Evolutionary conservation across 2,888 invertebrate species (phyloP).

Genomic region (Baccha elongata): DNA sequence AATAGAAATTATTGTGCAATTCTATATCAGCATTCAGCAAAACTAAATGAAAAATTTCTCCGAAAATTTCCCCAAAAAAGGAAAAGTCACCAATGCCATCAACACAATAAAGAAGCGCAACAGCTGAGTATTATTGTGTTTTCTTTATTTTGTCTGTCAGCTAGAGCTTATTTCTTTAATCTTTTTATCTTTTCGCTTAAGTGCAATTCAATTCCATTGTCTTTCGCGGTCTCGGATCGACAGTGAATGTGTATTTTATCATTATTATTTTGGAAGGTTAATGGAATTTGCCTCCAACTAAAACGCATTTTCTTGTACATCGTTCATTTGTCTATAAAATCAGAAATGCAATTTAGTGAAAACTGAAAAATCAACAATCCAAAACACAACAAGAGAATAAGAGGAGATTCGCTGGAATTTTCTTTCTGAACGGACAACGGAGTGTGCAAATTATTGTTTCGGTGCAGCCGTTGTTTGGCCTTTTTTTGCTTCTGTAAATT

Average conservation of each 20-base stretch:
- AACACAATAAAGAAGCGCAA: slow-evolving; percentile 46
- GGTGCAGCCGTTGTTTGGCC: background rate
- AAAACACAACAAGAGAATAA: slow-evolving; percentile 4
- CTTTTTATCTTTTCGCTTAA: slow-evolving; percentile 1
- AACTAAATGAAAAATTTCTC: background rate
- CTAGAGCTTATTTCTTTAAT: slow-evolving; percentile 7
- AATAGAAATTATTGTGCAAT: slow-evolving; percentile 36
- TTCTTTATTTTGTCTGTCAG: slow-evolving; percentile 14
- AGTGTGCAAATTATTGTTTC: background rate
- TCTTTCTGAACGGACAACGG: background rate
- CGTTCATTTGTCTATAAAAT: background rate
- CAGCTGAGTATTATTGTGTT: slow-evolving; percentile 50
- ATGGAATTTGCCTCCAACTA: slow-evolving; percentile 43
- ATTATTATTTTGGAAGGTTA: slow-evolving; percentile 26
- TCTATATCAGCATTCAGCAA: slow-evolving; percentile 27
- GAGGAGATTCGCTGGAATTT: background rate
- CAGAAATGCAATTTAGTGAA: background rate
- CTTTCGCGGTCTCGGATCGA: slow-evolving; percentile 20
- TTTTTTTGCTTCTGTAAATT: background rate
- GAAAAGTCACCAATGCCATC: slow-evolving; percentile 9
- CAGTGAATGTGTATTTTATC: background rate
- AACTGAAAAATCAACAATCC: slow-evolving; percentile 10
- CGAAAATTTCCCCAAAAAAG: background rate
- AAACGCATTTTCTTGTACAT: background rate
- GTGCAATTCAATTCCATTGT: slow-evolving; percentile 5